A percentile compares a stretch with the other conserved stretches of the same genome.
Conservation (phyloP, 2,888 invertebrate genomes). For the Drosophila quinaria region DNA sequence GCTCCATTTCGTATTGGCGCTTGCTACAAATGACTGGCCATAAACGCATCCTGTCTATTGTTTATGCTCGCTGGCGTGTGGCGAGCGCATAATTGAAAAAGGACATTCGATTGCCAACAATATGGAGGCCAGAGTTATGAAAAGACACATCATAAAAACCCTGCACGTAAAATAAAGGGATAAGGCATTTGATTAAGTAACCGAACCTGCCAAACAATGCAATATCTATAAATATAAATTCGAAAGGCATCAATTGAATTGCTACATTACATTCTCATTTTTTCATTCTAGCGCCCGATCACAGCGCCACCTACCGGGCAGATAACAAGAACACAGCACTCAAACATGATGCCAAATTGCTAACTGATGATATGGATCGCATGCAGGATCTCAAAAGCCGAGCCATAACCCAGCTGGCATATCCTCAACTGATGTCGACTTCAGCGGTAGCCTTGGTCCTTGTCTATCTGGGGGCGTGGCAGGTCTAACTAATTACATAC, state of each 20-base stretch:
- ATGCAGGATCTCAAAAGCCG: conserved; percentile 71
- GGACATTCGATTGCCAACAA: conserved; percentile 72
- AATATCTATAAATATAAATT: conserved; percentile 29
- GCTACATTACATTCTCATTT: neutral
- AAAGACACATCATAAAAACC: conserved; percentile 63
- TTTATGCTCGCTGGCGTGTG: conserved; percentile 74
- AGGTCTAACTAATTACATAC: conserved; percentile 53
- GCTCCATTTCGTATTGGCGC: conserved; percentile 32
- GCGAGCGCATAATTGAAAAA: conserved; percentile 78
- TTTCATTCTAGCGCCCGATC: conserved; percentile 79
- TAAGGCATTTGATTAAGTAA: conserved; percentile 63
- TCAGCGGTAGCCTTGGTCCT: neutral
- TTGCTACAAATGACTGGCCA: conserved; percentile 75
- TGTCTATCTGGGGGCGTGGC: conserved; percentile 53
- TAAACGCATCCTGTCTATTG: conserved; percentile 80
- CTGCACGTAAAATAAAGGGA: conserved; percentile 50
- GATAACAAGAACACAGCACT: conserved; percentile 75
- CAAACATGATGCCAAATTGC: conserved; percentile 84
- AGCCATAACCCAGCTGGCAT: neutral
- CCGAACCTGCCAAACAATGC: conserved; percentile 29
- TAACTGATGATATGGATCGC: conserved; percentile 83
- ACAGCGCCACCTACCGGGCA: conserved; percentile 80
- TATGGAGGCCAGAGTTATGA: conserved; percentile 54
- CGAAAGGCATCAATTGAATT: conserved; percentile 49
- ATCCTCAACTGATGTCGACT: neutral